Evolutionary conservation across 2,888 invertebrate species (phyloP).

Genomic region (Drosophila mimica): DNA sequence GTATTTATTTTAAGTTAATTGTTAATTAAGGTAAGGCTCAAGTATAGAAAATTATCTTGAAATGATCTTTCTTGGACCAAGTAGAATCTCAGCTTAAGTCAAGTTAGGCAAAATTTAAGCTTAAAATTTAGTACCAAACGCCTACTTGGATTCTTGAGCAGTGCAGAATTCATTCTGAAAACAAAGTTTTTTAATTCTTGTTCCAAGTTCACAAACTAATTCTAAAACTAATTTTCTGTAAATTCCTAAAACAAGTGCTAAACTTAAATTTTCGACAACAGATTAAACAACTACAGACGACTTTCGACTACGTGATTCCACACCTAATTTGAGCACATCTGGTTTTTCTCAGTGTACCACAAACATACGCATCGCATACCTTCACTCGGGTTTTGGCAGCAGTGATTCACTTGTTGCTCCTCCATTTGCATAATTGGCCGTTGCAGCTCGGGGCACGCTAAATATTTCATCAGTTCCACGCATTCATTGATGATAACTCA

Average conservation of each 20-base stretch:
- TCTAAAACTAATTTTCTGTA: background rate
- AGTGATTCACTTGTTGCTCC: slow-evolving; percentile 69
- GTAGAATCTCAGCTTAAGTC: background rate
- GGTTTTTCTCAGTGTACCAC: background rate
- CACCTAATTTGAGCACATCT: background rate
- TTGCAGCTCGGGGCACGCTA: slow-evolving; percentile 37
- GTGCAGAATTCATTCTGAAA: background rate
- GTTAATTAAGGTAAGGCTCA: fast-evolving
- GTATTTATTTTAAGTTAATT: background rate
- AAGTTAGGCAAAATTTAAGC: background rate
- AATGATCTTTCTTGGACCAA: background rate
- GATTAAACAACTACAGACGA: background rate
- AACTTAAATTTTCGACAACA: background rate
- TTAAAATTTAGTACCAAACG: fast-evolving
- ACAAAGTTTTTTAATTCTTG: background rate
- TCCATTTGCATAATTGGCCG: slow-evolving; percentile 62
- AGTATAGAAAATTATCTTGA: fast-evolving
- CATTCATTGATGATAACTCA: slow-evolving; percentile 65
- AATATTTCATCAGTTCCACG: slow-evolving; percentile 40
- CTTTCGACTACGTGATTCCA: background rate
- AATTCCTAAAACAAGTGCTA: background rate
- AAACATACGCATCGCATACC: slow-evolving; percentile 13
- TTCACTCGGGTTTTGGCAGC: slow-evolving; percentile 29
- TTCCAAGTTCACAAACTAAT: background rate
- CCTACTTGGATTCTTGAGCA: background rate